These are phyloP conservation scores for Ailurus styani DNA, from an alignment of 2,113 vertebrate species.

Conservation along the genomic window DNA sequence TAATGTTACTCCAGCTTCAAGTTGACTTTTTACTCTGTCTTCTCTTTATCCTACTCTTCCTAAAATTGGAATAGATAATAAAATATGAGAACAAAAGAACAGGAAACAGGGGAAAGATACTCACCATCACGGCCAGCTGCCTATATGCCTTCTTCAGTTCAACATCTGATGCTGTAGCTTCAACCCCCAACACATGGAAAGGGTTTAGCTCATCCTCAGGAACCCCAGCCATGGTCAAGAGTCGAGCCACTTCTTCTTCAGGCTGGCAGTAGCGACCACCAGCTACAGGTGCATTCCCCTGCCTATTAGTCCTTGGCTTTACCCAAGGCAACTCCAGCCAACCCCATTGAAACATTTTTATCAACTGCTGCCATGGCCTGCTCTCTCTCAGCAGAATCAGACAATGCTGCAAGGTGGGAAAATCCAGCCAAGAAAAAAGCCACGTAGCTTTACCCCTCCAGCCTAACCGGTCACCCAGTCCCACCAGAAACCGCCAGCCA, in stretches of 20 bases:
- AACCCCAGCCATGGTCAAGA: slow-evolving; percentile 88
- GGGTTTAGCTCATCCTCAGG: slow-evolving; percentile 94
- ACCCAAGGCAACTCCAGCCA: slow-evolving; percentile 65
- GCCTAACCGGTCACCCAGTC: slow-evolving; percentile 73
- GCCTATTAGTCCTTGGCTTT: slow-evolving; percentile 56
- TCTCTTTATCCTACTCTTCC: neutral
- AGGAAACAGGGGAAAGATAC: neutral
- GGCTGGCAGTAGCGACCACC: slow-evolving; percentile 79
- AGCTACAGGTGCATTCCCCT: slow-evolving; percentile 74
- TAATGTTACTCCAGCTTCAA: neutral
- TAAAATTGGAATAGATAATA: neutral
- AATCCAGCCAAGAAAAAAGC: slow-evolving; percentile 59
- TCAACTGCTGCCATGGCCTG: slow-evolving; percentile 77
- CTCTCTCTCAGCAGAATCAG: slow-evolving; percentile 81
- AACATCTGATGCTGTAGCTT: slow-evolving; percentile 86
- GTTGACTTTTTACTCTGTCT: neutral
- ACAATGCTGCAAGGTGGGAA: slow-evolving; percentile 60
- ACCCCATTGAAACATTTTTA: slow-evolving; percentile 60
- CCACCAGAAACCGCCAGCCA: slow-evolving; percentile 74
- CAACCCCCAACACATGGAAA: slow-evolving; percentile 91
- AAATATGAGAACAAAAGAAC: neutral
- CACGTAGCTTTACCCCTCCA: slow-evolving; percentile 47
- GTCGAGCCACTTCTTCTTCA: slow-evolving; percentile 87
- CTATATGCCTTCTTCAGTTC: slow-evolving; percentile 94
- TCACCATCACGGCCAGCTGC: slow-evolving; percentile 85